Evolutionary conservation across 2,888 invertebrate species (phyloP), one percentile per base, ranked within the genome.

Genomic region (Trypoxylon attenuatum): DNA sequence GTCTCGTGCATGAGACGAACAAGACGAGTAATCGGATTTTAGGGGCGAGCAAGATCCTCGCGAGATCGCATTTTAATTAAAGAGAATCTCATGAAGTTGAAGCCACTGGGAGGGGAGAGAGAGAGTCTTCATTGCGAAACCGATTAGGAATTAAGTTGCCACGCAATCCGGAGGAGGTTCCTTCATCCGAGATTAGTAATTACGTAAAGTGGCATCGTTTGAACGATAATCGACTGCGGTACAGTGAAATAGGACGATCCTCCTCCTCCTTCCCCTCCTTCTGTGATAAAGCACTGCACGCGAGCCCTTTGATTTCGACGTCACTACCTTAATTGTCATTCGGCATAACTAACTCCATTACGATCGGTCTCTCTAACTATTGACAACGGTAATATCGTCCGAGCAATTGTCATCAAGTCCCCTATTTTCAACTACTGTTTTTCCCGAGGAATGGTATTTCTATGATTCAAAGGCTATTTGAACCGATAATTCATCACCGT

Each of bases 21-120:
- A n/a, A n/a, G n/a, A n/a, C n/a, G n/a, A n/a, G n/a, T n/a, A n/a
- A n/a, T n/a, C n/a, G n/a, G n/a, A n/a, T n/a, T n/a, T n/a, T n/a
- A n/a, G n/a, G n/a, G n/a, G n/a, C n/a, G n/a, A n/a, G n/a, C 2
- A 4, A 2, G 13, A 21, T 13, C 29, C 5, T 6, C 39, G 15
- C n/a, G 29, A 51, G 15, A 64, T 74, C 58, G 74, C 55, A 64
- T 65, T 63, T 75, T 70, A 72, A 75, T 75, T 75, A 75, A 58
- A 38, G 41, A 27, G 46, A 29, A 38, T 25, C 27, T 54, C 13
- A 46, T 54, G 27, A 49, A 57, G 56, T 67, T 58, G 50, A 67
- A 65, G 39, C 13, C 27, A 16, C 10, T 19, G 5, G 15, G 22
- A 41, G 19, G 2, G 5, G 10, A 13, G 29, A 19, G 38, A 25